These are phyloP conservation scores for Ecliptopera silaceata DNA, from an alignment of 2,888 invertebrate species.

Conservation along the genomic window DNA sequence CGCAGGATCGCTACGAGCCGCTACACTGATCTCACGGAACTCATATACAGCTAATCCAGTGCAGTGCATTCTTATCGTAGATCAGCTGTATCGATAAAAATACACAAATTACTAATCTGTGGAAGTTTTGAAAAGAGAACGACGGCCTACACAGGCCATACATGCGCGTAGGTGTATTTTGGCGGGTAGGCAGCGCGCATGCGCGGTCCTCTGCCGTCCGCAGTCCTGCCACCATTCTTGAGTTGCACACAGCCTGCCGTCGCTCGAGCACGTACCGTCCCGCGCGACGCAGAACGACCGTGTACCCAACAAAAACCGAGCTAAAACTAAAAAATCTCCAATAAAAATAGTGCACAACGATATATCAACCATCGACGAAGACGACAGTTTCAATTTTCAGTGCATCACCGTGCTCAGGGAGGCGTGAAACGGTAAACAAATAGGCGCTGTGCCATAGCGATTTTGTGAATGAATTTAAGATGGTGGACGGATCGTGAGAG, in stretches of 20 bases:
- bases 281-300: constrained; percentile 50
- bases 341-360: constrained; percentile 50
- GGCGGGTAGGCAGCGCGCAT: constrained; percentile 74
- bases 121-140: constrained; percentile 64
- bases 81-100: constrained; percentile 28
- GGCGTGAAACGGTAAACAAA: constrained; percentile 76
- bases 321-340: constrained; percentile 47
- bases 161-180: constrained; percentile 81
- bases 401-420: constrained; percentile 47
- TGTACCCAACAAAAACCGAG: constrained; percentile 65
- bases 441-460: constrained; percentile 65
- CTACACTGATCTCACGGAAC: constrained; percentile 15
- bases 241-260: constrained; percentile 69
- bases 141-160: constrained; percentile 55
- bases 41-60: constrained; percentile 4
- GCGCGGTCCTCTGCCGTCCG: constrained; percentile 71
- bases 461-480: constrained; percentile 83
- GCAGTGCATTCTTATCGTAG: constrained; percentile 28
- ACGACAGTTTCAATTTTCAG: constrained; percentile 38
- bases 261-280: constrained; percentile 43
- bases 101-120: constrained; percentile 47
- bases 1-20: constrained; percentile 33
- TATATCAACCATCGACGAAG: constrained; percentile 33
- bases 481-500: constrained; percentile 72
- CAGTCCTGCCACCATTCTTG: constrained; percentile 81